Evolutionary conservation across 2,888 invertebrate genomes (phyloP).

Genomic region (Drosophila mimetica): DNA sequence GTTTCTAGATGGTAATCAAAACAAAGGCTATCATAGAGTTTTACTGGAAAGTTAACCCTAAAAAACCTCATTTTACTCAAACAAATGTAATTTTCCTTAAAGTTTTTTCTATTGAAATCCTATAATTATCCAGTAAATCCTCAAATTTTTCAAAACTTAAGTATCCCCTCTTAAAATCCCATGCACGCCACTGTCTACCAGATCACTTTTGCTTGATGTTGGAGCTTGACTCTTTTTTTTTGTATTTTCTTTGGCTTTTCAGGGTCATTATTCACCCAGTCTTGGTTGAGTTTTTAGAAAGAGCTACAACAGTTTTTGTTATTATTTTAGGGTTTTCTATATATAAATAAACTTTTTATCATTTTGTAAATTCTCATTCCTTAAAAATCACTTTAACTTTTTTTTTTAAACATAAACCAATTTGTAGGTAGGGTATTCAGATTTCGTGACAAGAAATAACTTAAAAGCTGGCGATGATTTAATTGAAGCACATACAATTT

Average conservation of each 20-base stretch:
- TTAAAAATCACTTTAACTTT: too few relatives aligned
- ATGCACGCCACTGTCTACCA: not conserved
- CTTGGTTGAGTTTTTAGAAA: not conserved
- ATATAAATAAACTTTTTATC: too few relatives aligned
- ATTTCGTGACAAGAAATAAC: conserved; percentile 1
- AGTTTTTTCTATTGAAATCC: too few relatives aligned
- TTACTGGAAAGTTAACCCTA: too few relatives aligned
- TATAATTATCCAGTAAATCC: too few relatives aligned
- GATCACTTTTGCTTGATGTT: conserved; percentile 5
- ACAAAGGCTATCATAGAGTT: too few relatives aligned
- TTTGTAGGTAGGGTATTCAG: conserved; percentile 81
- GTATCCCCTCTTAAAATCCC: not conserved
- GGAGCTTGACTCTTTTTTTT: not conserved
- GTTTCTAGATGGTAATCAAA: too few relatives aligned
- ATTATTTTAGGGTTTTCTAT: too few relatives aligned
- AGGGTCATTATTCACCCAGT: conserved; percentile 55
- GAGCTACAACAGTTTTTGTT: not conserved
- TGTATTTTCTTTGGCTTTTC: conserved; percentile 41
- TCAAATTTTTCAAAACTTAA: not conserved
- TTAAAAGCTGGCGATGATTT: conserved; percentile 4
- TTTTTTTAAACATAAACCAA: too few relatives aligned
- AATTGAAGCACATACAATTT: conserved; percentile 10
- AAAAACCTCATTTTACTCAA: too few relatives aligned
- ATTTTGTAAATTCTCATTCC: too few relatives aligned
- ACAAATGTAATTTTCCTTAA: too few relatives aligned